Conservation (phyloP, 2,113 vertebrate genomes). For the Triplophysa tibetana region DNA sequence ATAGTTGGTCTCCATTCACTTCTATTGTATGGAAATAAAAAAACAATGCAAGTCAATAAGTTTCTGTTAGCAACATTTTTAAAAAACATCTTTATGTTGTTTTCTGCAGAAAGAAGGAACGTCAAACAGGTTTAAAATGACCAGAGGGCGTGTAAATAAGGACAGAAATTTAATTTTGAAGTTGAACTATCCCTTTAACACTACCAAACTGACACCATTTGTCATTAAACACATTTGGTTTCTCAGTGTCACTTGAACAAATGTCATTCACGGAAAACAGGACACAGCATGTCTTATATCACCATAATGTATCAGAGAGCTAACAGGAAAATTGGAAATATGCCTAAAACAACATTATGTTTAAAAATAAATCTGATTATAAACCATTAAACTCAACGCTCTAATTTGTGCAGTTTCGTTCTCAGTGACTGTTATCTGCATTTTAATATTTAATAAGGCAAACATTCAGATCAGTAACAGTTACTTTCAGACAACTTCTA, state of each 20-base stretch:
- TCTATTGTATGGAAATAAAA: too few relatives aligned
- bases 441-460: neutral
- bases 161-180: too few relatives aligned
- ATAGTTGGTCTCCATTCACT: too few relatives aligned
- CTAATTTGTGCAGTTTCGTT: neutral
- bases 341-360: neutral
- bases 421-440: neutral
- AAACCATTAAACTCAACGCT: neutral
- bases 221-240: too few relatives aligned
- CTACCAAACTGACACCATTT: too few relatives aligned
- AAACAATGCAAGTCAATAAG: too few relatives aligned
- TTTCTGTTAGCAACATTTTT: too few relatives aligned
- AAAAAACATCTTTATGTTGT: too few relatives aligned
- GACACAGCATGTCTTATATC: neutral
- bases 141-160: too few relatives aligned
- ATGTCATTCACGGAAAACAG: neutral
- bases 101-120: too few relatives aligned
- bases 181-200: too few relatives aligned
- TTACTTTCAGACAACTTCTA: neutral
- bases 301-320: neutral
- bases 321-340: neutral
- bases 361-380: neutral
- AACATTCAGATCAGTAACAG: neutral
- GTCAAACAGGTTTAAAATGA: too few relatives aligned
- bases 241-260: neutral